Evolutionary conservation across 2,888 invertebrate genomes (phyloP).

Genomic region (Caenorhabditis auriculariae): DNA sequence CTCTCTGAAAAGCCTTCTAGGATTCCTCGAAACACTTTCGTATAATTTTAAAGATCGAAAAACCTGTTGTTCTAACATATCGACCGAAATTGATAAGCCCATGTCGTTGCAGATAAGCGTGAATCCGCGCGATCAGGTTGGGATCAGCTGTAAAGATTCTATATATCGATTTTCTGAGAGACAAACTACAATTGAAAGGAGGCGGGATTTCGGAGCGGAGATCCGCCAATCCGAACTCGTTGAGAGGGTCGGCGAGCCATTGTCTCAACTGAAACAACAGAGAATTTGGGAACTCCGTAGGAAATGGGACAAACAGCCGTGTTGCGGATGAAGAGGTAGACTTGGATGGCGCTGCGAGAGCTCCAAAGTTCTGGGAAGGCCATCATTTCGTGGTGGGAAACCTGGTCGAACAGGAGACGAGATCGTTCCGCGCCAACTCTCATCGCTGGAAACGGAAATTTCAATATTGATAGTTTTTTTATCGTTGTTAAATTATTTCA

Average conservation of each 20-base stretch:
- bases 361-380: constrained; percentile 48
- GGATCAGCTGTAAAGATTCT: constrained; percentile 21
- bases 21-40: no score
- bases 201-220: constrained; percentile 79
- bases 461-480: constrained; percentile 2
- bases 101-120: constrained; percentile 88
- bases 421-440: constrained; percentile 41
- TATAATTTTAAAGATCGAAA: no score
- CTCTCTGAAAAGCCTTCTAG: no score
- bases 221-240: constrained; percentile 82
- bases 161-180: no score
- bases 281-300: background rate
- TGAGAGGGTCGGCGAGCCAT: constrained; percentile 93
- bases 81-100: constrained; percentile 97
- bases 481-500: no score
- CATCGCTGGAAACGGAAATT: constrained; percentile 33
- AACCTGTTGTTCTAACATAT: no score
- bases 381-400: constrained; percentile 46
- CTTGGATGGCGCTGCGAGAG: constrained; percentile 5
- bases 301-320: constrained; percentile 10
- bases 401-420: constrained; percentile 49
- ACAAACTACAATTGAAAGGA: constrained; percentile 76
- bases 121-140: constrained; percentile 70
- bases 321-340: constrained; percentile 50
- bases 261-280: constrained; percentile 66